These are phyloP conservation scores for Bathynomus jamesi DNA, from an alignment of 1,140 invertebrate genomes.

Conservation along the genomic window DNA sequence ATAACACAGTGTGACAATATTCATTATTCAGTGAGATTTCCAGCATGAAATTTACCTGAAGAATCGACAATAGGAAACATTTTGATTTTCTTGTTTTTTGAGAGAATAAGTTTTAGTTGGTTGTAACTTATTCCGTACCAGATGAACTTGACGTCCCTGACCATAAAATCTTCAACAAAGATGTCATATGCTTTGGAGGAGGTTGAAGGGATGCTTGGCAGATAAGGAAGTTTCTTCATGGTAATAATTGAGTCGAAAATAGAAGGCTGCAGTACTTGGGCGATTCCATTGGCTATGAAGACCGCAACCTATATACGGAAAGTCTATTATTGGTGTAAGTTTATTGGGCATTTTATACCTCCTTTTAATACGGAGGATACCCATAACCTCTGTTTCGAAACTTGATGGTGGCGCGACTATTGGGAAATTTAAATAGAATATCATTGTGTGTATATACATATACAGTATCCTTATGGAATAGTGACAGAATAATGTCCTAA, in stretches of 20 bases:
- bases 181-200: slow-evolving; percentile 47
- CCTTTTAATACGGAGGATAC: too few relatives aligned
- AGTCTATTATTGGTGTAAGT: too few relatives aligned
- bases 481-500: too few relatives aligned
- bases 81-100: slow-evolving; percentile 49
- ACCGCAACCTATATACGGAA: background rate
- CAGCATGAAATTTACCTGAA: slow-evolving; percentile 27
- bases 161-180: slow-evolving; percentile 94
- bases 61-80: slow-evolving; percentile 34
- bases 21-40: background rate
- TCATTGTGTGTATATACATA: too few relatives aligned
- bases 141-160: slow-evolving; percentile 80
- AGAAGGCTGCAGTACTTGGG: background rate
- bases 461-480: too few relatives aligned
- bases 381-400: too few relatives aligned
- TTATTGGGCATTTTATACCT: too few relatives aligned
- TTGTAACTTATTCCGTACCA: slow-evolving; percentile 85
- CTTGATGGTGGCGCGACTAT: too few relatives aligned
- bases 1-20: background rate
- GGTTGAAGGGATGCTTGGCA: background rate
- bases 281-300: background rate
- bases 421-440: too few relatives aligned
- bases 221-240: background rate
- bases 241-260: background rate
- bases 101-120: slow-evolving; percentile 70